These are phyloP conservation scores for Parnassius orleans DNA, from an alignment of 2,888 invertebrate species.

Conservation along the genomic window DNA sequence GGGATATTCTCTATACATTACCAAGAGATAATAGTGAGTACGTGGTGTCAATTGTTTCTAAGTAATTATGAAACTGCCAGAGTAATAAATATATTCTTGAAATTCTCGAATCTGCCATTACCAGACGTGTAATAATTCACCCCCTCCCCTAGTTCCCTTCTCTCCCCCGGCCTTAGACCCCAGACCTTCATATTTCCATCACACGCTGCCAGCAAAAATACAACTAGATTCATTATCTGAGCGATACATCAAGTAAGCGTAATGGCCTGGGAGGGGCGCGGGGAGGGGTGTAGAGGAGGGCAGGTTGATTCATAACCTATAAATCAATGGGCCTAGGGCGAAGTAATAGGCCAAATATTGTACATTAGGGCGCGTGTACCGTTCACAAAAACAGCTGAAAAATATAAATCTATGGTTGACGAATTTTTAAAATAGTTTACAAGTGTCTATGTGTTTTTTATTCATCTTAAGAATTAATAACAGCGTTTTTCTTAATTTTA, in stretches of 20 bases:
- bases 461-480: too few relatives aligned
- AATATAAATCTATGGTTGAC: too few relatives aligned
- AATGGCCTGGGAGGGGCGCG: slow-evolving; percentile 46
- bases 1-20: too few relatives aligned
- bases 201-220: slow-evolving; percentile 69
- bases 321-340: slow-evolving; percentile 72
- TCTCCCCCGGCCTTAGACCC: slow-evolving; percentile 6
- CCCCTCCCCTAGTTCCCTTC: slow-evolving; percentile 3
- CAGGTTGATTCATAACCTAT: slow-evolving; percentile 78
- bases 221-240: slow-evolving; percentile 76
- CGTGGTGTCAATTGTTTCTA: too few relatives aligned
- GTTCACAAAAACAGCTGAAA: slow-evolving; percentile 21
- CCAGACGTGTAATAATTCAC: slow-evolving; percentile 35
- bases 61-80: too few relatives aligned
- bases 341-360: slow-evolving; percentile 77
- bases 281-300: slow-evolving; percentile 39
- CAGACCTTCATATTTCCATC: slow-evolving; percentile 73
- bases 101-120: slow-evolving; percentile 29
- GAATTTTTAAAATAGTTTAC: too few relatives aligned
- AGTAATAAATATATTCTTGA: slow-evolving; percentile 8
- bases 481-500: too few relatives aligned
- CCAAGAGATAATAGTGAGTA: too few relatives aligned
- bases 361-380: slow-evolving; percentile 42
- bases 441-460: too few relatives aligned
- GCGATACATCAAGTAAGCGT: slow-evolving; percentile 65